Base-by-base conservation (phyloP, 2,888 invertebrate genomes). In the Nysson spinosus region DNA sequence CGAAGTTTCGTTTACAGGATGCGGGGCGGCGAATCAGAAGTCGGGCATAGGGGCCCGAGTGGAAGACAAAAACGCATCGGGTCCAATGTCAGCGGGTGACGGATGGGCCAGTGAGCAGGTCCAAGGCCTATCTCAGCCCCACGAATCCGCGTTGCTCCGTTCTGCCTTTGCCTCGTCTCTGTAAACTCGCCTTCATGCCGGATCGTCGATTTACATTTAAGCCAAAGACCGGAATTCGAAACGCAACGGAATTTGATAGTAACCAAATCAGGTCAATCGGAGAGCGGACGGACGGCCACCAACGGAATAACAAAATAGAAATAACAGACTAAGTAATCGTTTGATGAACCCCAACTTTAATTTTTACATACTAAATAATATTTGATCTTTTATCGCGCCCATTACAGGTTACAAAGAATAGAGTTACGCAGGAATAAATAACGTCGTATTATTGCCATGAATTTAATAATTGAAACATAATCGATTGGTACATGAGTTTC, bases 11-110 rank as follows among this genome's bases (percentile, higher is more conserved):
- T 57, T 50, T 50, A 40, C 49, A 58, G 61, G 39, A 39, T 30
- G 40, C 40, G 47, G 49, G 50, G 50, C 62, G 50, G 60, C 50
- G 63, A 54, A 68, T 68, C 68, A 62, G 61, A 58, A 63, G 54
- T 62, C 56, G 56, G 40, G 47, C 54, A 54, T 52, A 43, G 50
- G 51, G 51, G 44, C 26, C 46, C 49, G 50, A 52, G 43, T 56
- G 58, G 34, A 37, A 51, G 56, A 64, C 64, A 82, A 83, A 81
- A 79, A 80, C 75, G 75, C 75, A 80, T 77, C 73, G 78, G 74
- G 69, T 56, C 75, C 78, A 64, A 72, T 84, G 85, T 84, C 85
- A 83, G 66, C 79, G 77, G 77, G 83, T 85, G 85, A 85, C 83
- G 83, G 79, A 85, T 84, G 83, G 81, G 67, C 76, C 77, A 35